These are phyloP conservation scores for Entomobrya proxima DNA, from an alignment of 2,888 invertebrate genomes.

Conservation along the genomic window DNA sequence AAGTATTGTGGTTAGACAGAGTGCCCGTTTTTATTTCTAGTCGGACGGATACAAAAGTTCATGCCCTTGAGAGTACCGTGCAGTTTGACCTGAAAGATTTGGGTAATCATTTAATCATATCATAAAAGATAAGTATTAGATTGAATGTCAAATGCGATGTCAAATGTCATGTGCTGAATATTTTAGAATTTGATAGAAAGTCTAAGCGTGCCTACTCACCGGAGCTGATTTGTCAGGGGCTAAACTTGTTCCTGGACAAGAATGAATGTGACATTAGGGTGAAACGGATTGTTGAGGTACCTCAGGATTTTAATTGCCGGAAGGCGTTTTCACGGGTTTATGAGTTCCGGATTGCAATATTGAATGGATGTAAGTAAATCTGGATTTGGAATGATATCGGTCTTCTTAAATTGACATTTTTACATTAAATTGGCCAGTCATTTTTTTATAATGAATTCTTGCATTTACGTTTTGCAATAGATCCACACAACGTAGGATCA, in stretches of 20 bases:
- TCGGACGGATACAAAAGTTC: constrained; percentile 73
- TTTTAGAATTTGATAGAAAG: neutral
- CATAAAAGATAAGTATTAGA: neutral
- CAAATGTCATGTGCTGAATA: neutral
- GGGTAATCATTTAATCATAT: too few species aligned
- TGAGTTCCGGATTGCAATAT: constrained; percentile 69
- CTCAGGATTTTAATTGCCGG: constrained; percentile 57
- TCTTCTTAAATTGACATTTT: too few species aligned
- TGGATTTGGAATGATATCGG: too few species aligned
- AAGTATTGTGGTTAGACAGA: constrained; percentile 30
- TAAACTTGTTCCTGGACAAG: constrained; percentile 70
- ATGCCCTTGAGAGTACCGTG: constrained; percentile 66
- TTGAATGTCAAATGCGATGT: neutral
- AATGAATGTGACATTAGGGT: constrained; percentile 71
- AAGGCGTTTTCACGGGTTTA: constrained; percentile 67
- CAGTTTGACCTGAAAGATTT: constrained; percentile 64
- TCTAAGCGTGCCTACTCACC: constrained; percentile 48
- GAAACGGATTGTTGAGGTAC: constrained; percentile 70
- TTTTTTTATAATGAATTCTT: too few species aligned
- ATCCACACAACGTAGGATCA: neutral
- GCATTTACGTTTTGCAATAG: too few species aligned
- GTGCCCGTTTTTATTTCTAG: constrained; percentile 55
- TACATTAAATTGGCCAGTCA: too few species aligned
- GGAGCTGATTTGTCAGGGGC: constrained; percentile 66
- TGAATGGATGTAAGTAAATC: constrained; percentile 25